These are phyloP conservation scores for Microplitis mediator DNA, from an alignment of 1,140 invertebrate genomes.

Conservation along the genomic window DNA sequence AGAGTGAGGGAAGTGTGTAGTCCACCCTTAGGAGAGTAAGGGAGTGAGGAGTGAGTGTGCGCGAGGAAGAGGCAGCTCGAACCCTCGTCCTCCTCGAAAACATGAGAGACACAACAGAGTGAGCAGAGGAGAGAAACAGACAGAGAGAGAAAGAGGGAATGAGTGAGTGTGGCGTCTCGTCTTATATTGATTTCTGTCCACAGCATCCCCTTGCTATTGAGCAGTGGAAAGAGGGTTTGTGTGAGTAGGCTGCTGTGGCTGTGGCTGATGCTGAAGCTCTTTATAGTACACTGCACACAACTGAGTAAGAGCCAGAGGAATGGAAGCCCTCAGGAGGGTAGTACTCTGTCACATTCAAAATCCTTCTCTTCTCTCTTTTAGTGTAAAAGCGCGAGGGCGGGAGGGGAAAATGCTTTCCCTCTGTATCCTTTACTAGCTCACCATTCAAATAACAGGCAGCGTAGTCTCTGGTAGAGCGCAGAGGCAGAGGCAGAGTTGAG, in stretches of 20 bases:
- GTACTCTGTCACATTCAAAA: conserved; percentile 62
- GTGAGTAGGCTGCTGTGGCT: conserved; percentile 25
- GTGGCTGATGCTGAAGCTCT: neutral
- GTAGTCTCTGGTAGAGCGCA: conserved; percentile 16
- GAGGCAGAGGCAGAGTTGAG: conserved; percentile 30
- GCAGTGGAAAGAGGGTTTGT: conserved; percentile 21
- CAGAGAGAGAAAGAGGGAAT: conserved; percentile 28
- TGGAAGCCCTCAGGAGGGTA: conserved; percentile 52
- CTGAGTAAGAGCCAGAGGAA: conserved; percentile 39
- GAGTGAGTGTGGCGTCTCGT: conserved; percentile 54
- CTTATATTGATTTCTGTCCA: conserved; percentile 65
- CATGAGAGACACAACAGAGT: conserved; percentile 6
- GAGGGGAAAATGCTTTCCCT: neutral
- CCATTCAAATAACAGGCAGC: conserved; percentile 61
- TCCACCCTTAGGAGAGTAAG: neutral
- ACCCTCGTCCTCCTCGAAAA: conserved; percentile 15
- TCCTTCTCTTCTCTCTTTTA: conserved; percentile 35
- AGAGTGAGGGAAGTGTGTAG: too few relatives aligned
- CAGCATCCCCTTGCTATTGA: conserved; percentile 44
- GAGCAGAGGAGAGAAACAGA: neutral
- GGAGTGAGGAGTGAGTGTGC: conserved; percentile 26
- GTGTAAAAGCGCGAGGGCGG: neutral
- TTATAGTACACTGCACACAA: conserved; percentile 5
- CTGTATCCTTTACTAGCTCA: conserved; percentile 27
- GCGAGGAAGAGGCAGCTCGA: conserved; percentile 26